Base-by-base conservation (phyloP, 2,888 invertebrate genomes). In the Erpobdella octoculata region DNA sequence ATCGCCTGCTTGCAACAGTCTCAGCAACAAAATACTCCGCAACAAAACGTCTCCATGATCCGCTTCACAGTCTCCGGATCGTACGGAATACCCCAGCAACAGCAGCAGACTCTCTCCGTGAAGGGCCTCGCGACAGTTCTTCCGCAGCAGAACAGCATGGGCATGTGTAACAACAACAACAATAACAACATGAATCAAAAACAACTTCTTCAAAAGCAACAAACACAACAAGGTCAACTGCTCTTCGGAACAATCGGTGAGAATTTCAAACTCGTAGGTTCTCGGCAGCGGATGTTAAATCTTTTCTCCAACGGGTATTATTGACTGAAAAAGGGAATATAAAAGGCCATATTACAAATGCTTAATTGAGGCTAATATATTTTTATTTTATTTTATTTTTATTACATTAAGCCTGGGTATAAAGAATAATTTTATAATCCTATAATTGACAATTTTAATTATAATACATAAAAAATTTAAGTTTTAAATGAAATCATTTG, bases 1-100 rank as follows among this genome's bases (percentile, higher is more conserved):
- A 8, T 33, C 31, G n/a, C 62, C 0, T 33, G 31, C 31, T 12
- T 33, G 31, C 35, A 33, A 35, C 62, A 62, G 25, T 3, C 8
- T n/a, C 69, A 69, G 37, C 64, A 65, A 36, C 71, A 71, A 46
- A 61, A 65, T 48, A 12, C 36, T 28, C 38, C 35, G 21, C 70
- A 70, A 33, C 71, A 66, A 38, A 71, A 67, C 71, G 25, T 71
- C 35, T 65, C 71, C 5, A 58, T 69, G 66, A 71, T 71, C 28
- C 35, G 71, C n/a, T 37, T 71, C 46, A 67, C 71, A 0, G 66
- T 71, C 25, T 38, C 71, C n/a, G 67, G 67, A 35, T 53, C 67
- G 18, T 71, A 71, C 58, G 28, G 67, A 9, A 38, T 71, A 9
- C 71, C 66, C 18, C 69, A 69, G 33, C 69, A 69, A 69, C 31